Base-by-base conservation (phyloP, 2,888 invertebrate genomes). In the Ochropacha duplaris region DNA sequence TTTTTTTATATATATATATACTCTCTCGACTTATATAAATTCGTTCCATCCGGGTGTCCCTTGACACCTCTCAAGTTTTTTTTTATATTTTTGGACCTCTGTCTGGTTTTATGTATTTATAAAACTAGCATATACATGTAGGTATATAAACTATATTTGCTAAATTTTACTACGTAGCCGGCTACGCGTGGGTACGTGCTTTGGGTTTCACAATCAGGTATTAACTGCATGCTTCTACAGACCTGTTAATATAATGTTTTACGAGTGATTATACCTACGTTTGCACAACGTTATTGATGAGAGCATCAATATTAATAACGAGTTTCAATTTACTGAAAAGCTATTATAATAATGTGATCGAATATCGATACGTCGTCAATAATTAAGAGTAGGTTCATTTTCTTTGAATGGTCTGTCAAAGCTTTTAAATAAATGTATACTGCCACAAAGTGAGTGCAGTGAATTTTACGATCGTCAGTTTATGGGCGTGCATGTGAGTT, bases 391-490 rank as follows among this genome's bases (percentile, higher is more conserved):
- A 69, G 71, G 65, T 72, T 62, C 67, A 68, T 67, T 67, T 64
- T 62, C 65, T 67, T 54, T 60, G 57, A 72, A 71, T 67, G 73
- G 70, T 71, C 66, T 76, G 74, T 79, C 74, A 76, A 71, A 78
- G 78, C 78, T 75, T 78, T 79, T 74, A 79, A 79, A 83, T 84
- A 84, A 79, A 85, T 84, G 83, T 82, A 82, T 81, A 72, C 76
- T 74, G 72, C 81, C 83, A 83, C 88, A 83, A 85, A 85, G 81
- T 87, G 85, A 84, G 79, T 87, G 86, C 85, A 87, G 78, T 79
- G 80, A 79, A 81, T 84, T 90, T 90, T 85, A 90, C 83, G 87
- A 83, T 76, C 79, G 65, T 68, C 68, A 72, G 71, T 88, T 90
- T 87, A 89, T 83, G 74, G 76, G 76, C 70, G 67, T 77, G 77